phyloP scores from a whole-genome alignment of 2,113 vertebrate genomes.

The Poicephalus gulielmi region DNA sequence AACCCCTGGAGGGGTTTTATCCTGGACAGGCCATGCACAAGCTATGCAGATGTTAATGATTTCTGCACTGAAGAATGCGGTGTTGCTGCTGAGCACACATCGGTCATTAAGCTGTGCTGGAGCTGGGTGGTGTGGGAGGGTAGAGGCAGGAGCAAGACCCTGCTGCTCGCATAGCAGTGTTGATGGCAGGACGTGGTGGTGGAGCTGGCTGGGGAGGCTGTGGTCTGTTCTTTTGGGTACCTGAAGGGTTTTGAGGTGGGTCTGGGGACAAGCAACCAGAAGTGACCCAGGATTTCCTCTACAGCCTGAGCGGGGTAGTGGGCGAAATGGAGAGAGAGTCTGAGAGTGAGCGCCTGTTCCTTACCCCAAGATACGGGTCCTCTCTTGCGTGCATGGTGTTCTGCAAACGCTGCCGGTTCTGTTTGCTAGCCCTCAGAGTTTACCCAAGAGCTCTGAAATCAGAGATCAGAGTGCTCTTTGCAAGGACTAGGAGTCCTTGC shows the following conservation, averaged over 20 bases:
- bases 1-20: background rate
- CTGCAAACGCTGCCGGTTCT: background rate
- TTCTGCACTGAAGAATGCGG: conserved; percentile 40
- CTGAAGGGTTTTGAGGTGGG: background rate
- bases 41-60: conserved; percentile 64
- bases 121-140: background rate
- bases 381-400: background rate
- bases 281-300: background rate
- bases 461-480: background rate
- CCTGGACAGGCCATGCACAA: background rate
- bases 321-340: background rate
- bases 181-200: background rate
- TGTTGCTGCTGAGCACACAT: conserved; percentile 13
- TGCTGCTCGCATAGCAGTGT: background rate
- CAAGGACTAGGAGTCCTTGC: background rate
- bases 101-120: background rate
- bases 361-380: background rate
- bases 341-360: background rate
- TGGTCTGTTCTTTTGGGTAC: background rate
- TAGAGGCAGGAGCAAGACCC: background rate
- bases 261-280: background rate
- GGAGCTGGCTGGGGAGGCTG: background rate
- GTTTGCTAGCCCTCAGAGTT: background rate
- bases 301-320: background rate
- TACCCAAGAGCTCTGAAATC: background rate